phyloP scores from a whole-genome alignment of 2,888 invertebrate species.

The Macaria notata region DNA sequence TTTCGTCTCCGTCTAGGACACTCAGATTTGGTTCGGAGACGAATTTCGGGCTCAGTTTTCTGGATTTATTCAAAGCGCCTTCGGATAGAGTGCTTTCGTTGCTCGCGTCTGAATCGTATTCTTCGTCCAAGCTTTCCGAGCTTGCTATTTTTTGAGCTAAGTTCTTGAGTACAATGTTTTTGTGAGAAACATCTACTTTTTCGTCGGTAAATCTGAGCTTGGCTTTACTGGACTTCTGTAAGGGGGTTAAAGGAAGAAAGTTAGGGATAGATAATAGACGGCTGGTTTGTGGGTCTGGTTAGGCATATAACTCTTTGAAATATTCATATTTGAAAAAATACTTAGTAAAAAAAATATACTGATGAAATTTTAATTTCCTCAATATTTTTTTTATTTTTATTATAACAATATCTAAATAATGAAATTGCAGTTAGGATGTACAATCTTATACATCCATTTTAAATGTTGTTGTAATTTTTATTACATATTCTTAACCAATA shows the following conservation, averaged over 20 bases:
- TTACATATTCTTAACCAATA: no score
- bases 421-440: no score
- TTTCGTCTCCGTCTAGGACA: conserved; percentile 62
- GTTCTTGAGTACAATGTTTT: conserved; percentile 72
- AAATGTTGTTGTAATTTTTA: no score
- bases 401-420: no score
- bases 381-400: no score
- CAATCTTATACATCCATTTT: no score
- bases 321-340: no score
- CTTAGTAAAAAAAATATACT: no score
- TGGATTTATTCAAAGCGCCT: conserved; percentile 60
- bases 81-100: conserved; percentile 75
- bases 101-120: conserved; percentile 70
- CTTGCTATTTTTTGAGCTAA: conserved; percentile 72
- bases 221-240: conserved; percentile 66
- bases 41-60: conserved; percentile 72
- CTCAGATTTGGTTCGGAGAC: conserved; percentile 77
- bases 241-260: conserved; percentile 37
- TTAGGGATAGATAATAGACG: conserved; percentile 49
- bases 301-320: neutral
- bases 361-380: no score
- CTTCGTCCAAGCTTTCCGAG: conserved; percentile 63
- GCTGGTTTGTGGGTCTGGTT: conserved; percentile 10
- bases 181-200: conserved; percentile 69
- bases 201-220: conserved; percentile 65